A percentile compares a stretch with the other conserved stretches of the same genome.
These are phyloP conservation scores for Otis tarda DNA, from an alignment of 2,113 vertebrate species.

Conservation along the genomic window DNA sequence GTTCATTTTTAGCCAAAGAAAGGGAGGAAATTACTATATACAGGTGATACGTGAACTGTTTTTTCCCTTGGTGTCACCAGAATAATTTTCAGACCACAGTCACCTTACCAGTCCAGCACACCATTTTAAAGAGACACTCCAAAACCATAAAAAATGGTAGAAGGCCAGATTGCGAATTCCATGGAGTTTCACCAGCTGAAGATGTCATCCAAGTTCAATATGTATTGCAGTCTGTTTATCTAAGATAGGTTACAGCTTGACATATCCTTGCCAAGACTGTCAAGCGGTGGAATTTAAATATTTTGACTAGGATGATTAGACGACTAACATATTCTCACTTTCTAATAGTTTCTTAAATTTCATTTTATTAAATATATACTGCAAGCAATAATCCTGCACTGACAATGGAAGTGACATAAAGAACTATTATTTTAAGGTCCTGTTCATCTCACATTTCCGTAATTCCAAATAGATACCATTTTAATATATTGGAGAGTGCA, in stretches of 20 bases:
- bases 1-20: neutral
- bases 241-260: neutral
- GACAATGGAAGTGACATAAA: neutral
- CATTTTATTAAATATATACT: neutral
- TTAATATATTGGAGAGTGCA: neutral
- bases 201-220: neutral
- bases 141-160: neutral
- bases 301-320: neutral
- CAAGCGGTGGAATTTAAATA: conserved; percentile 6
- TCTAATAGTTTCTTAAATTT: conserved; percentile 32
- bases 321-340: neutral
- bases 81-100: neutral
- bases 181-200: neutral
- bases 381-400: neutral
- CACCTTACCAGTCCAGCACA: neutral
- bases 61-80: neutral
- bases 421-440: neutral
- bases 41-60: neutral
- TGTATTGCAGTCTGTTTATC: neutral
- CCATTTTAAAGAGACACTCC: neutral
- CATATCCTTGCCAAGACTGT: neutral
- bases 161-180: neutral
- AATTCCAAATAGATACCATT: neutral
- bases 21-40: neutral
- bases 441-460: neutral